Evolutionary conservation across 2,113 vertebrate species (phyloP), one percentile per base, ranked within the genome.

Genomic region (Atherinomorus stipes): DNA sequence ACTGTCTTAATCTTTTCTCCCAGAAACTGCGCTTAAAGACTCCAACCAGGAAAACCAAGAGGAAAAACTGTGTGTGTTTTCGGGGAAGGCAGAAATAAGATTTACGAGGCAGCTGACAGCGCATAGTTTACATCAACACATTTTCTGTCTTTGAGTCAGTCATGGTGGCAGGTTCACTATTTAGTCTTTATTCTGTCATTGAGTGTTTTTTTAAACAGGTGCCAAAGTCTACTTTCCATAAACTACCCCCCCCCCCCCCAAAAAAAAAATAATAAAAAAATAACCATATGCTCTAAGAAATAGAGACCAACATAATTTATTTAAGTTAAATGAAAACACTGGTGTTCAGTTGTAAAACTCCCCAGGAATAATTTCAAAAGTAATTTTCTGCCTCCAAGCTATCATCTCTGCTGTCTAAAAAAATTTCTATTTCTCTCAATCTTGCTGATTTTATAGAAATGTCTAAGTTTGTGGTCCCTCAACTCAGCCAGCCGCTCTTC

Each of bases 1-100:
- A 80, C 45, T 53, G 47, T 66, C 44, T 47, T 3, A 3, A n/a
- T 72, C 63, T 56, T 54, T 63, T 71, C 34, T 45, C 15, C 1
- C 54, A 10, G 18, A 47, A 47, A 47, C 18, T n/a, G 44, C 18
- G 9, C 44, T n/a, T 19, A 19, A 47, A 47, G 44, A 47, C 18
- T 18, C 31, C 31, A 34, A 34, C 5, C 31, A 34, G 7, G 31
- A 34, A 34, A 34, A 8, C 3, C 3, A 7, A 31, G 7, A 31
- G 31, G 31, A 34, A 34, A 34, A 34, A 34, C 31, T 34, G 4
- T 34, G 31, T 34, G 31, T 9, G 8, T 34, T 34, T 34, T 16
- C 18, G 12, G 44, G 44, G 18, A 42, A 42, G 13, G 21, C 37
- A 44, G 37, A 60, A 44, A 18, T 23, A 44, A 25, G 16, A 61